Base-by-base conservation (phyloP, 2,888 invertebrate species). In the Ectemnius continuus region DNA sequence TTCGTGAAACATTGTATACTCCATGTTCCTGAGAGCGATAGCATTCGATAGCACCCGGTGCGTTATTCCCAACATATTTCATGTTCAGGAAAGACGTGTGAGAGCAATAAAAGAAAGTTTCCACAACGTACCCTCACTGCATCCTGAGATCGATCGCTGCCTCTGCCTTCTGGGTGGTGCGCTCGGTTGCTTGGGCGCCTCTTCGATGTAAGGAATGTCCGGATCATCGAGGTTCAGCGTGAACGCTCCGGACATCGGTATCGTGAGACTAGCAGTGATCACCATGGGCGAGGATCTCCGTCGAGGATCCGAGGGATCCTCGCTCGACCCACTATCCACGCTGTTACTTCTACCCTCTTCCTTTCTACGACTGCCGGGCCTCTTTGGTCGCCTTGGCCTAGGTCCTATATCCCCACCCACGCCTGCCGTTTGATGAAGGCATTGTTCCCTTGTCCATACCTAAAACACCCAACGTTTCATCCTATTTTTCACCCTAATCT, bases 201-300 rank as follows among this genome's bases (percentile, higher is more conserved):
- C 94, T 88, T 95, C 95, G 84, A 94, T 94, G 84, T 92, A 95
- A 76, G 94, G 94, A 91, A 95, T 94, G 92, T 94, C 94, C 73
- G 92, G 90, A 83, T 94, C 93, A 85, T 94, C 94, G 80, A 93
- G 91, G 83, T 92, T 93, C 78, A 94, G 92, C 60, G 92, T 92
- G 81, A 92, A 91, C 76, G 91, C 91, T 48, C 91, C 91, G 71
- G 91, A 90, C 78, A 93, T 94, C 5, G 96, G 96, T 91, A 97
- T 96, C 86, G 95, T 96, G 48, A 97, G 92, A 78, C 95, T 96
- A 0, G 96, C 97, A 0, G 95, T 96, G 84, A 97, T 95, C 69
- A 92, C 88, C 92, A 92, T 94, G 82, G 91, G 95, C 84, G 91
- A 93, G 82, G 93, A 95, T 91, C 91, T 93, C 88, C 92, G 92